A percentile compares a stretch with the other conserved stretches of the same genome.
These are phyloP conservation scores for Pangasianodon hypophthalmus DNA, from an alignment of 2,113 vertebrate species.

Conservation along the genomic window DNA sequence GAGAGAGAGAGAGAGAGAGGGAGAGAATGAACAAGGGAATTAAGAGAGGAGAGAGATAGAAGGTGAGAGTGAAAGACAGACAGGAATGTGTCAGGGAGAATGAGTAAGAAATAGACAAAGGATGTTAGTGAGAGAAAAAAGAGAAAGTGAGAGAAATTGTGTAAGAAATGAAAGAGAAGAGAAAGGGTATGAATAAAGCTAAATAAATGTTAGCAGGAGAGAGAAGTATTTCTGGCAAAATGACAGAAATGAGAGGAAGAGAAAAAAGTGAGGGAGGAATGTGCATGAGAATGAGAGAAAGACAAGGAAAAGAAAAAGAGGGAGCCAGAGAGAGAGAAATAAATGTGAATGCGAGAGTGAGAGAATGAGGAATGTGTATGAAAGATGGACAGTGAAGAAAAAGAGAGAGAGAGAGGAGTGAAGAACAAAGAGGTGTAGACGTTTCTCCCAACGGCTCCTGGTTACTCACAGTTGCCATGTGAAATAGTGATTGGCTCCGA, in stretches of 20 bases:
- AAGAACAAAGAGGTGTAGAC: constrained; percentile 20
- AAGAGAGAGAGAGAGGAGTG: background rate
- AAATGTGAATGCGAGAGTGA: background rate
- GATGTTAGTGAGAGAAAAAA: background rate
- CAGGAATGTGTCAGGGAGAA: constrained; percentile 23
- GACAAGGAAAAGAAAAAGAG: background rate
- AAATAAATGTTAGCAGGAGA: background rate
- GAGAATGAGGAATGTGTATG: background rate
- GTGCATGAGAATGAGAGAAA: background rate
- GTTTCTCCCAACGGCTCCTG: constrained; percentile 18
- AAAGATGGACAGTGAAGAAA: constrained; percentile 9
- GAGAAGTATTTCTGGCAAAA: constrained; percentile 4
- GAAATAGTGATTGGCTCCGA: constrained; percentile 98
- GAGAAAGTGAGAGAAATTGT: background rate
- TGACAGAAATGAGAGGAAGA: background rate
- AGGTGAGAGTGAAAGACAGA: background rate
- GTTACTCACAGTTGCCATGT: constrained; percentile 98
- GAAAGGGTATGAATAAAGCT: background rate
- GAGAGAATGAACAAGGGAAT: constrained; percentile 24
- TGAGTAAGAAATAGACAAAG: constrained; percentile 32
- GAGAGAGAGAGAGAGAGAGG: constrained; percentile 25
- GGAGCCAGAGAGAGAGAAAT: background rate
- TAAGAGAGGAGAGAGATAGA: constrained; percentile 43
- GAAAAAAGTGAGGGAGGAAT: background rate
- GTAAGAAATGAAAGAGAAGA: constrained; percentile 15